These are phyloP conservation scores for Agrochola circellaris DNA, from an alignment of 2,888 invertebrate genomes.

Conservation along the genomic window DNA sequence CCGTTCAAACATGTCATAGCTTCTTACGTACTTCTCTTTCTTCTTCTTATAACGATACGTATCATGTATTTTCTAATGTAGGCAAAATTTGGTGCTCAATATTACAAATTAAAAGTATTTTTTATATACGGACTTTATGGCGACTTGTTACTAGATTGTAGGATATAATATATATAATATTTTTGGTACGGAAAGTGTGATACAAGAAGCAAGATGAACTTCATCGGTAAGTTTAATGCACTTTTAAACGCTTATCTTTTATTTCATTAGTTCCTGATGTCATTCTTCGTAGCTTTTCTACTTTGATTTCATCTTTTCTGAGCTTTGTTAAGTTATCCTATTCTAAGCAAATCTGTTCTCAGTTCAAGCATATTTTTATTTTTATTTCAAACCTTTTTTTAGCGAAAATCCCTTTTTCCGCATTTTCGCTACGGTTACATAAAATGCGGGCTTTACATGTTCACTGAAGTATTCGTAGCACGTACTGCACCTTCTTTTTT, in stretches of 20 bases:
- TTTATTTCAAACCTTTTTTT: conserved; percentile 1
- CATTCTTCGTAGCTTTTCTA: neutral
- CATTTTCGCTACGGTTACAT: conserved; percentile 26
- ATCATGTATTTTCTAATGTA: conserved; percentile 86
- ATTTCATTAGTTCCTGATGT: neutral
- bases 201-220: conserved; percentile 83
- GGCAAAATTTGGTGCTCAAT: conserved; percentile 88
- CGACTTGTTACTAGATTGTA: conserved; percentile 78
- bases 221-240: conserved; percentile 83
- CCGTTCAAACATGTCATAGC: conserved; percentile 81
- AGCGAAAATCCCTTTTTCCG: neutral
- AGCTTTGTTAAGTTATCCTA: neutral
- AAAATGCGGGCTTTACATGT: conserved; percentile 33
- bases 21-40: conserved; percentile 76
- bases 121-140: conserved; percentile 85
- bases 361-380: conserved; percentile 11
- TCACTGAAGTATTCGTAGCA: conserved; percentile 43
- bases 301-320: neutral
- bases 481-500: conserved; percentile 17
- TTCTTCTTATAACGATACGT: conserved; percentile 86
- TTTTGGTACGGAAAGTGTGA: conserved; percentile 76
- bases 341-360: neutral
- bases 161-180: conserved; percentile 65
- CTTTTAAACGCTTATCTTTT: conserved; percentile 19
- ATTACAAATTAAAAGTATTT: conserved; percentile 80